Conservation (phyloP, 2,113 vertebrate species). For the Pogona vitticeps region DNA sequence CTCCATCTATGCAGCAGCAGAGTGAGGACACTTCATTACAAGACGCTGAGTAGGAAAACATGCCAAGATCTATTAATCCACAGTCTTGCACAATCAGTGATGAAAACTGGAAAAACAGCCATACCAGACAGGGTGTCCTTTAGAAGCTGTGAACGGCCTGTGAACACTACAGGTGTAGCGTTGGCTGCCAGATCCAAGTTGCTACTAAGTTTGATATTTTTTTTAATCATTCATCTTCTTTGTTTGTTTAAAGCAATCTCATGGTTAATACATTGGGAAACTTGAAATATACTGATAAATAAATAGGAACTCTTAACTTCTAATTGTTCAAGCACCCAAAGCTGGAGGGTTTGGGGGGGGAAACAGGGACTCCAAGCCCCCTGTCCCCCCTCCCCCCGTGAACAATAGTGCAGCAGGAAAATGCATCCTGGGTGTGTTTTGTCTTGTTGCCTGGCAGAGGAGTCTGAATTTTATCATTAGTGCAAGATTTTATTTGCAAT, state of each 20-base stretch:
- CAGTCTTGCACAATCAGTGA: not conserved
- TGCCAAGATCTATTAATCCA: not conserved
- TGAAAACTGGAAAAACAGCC: not conserved
- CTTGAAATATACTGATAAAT: not conserved
- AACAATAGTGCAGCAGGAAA: not conserved
- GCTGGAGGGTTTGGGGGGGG: not conserved
- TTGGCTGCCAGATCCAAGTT: not conserved
- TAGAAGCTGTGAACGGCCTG: not conserved
- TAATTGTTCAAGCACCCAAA: rapidly evolving
- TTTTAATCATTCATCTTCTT: conserved; percentile 4
- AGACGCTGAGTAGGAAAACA: not conserved
- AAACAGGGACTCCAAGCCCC: not conserved
- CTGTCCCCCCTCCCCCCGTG: not conserved
- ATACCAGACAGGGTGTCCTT: not conserved
- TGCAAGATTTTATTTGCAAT: conserved; percentile 36
- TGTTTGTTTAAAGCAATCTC: not conserved
- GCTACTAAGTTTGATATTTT: conserved; percentile 19
- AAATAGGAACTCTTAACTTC: not conserved
- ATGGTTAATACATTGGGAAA: not conserved
- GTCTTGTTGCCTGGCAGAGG: not conserved
- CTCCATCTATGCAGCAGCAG: not conserved
- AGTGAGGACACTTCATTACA: not conserved
- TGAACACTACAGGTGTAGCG: too few relatives aligned
- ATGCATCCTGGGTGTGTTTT: conserved; percentile 1
- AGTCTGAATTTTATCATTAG: not conserved